Evolutionary conservation across 2,797 vertebrate species (phyloP), one percentile per base, ranked within the genome.

Genomic region (Pangasius djambal): DNA sequence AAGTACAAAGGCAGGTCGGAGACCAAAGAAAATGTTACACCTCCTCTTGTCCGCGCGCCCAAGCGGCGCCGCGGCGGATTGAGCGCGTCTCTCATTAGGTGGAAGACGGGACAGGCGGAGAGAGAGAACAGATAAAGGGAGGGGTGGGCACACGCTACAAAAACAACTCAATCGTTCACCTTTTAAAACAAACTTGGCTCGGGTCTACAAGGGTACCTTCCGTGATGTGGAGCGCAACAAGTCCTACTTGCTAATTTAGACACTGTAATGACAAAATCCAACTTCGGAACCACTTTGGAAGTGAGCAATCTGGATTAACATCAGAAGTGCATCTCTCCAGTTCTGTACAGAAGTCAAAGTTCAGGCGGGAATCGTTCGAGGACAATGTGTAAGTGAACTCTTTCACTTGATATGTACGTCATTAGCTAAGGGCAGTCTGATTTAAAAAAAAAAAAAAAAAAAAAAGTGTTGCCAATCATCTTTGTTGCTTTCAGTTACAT

Each of bases 1-100:
- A 96, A 95, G 95, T 96, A 96, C 96, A 96, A 96, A 97, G 95
- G 94, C 94, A 89, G 89, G 91, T 92, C 90, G 89, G 91, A 95
- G 95, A 96, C 95, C 95, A 95, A 96, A 96, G 95, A 93, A 90
- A 91, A 90, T 92, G 91, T 94, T 94, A 96, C 95, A 95, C 95
- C 94, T 95, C 93, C 94, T 91, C 90, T 83, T 55, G 92, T 94
- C 93, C 88, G 77, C 72, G 92, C 94, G 94, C 93, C 93, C 91
- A 81, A 92, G 92, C 93, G 95, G 96, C 96, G 96, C 96, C 96
- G 88, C 89, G 91, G 91, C 93, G 92, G 95, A 95, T 94, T 92
- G 92, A 91, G 87, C 88, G 89, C 85, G 91, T 89, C 92, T 92
- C 92, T 87, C 93, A 93, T 91, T 94, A 91, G 91, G 91, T 89